Percentiles rank a stretch among this genome's conserved stretches.
phyloP scores from a whole-genome alignment of 2,113 vertebrate species.

The Varanus komodoensis region DNA sequence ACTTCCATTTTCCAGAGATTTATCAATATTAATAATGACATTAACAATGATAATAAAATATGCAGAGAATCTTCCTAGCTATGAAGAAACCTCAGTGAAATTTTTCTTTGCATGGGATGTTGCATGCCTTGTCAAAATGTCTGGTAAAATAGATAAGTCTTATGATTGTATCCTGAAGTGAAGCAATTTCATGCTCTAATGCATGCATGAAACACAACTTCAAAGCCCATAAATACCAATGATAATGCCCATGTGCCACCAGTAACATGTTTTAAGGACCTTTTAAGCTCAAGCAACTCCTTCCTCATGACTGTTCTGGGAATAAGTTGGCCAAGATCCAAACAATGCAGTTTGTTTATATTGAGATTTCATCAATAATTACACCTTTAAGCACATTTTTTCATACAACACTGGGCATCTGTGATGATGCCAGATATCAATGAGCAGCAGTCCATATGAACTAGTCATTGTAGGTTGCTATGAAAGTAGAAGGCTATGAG shows the following conservation, averaged over 20 bases:
- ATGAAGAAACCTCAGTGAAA: background rate
- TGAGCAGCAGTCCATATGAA: background rate
- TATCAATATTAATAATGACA: conserved; percentile 9
- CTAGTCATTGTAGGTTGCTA: background rate
- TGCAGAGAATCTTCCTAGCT: background rate
- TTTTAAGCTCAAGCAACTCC: background rate
- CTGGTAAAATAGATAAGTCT: conserved; percentile 23
- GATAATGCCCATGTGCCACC: conserved; percentile 6
- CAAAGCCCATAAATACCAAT: conserved; percentile 13
- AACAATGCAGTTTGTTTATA: background rate
- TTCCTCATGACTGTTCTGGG: background rate
- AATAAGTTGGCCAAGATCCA: background rate
- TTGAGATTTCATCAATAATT: conserved; percentile 2
- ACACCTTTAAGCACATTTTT: background rate
- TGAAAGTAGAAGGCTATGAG: background rate
- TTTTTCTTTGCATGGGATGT: conserved; percentile 24
- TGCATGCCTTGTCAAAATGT: conserved; percentile 12
- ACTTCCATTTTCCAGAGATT: background rate
- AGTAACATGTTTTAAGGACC: conserved; percentile 6
- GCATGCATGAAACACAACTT: conserved; percentile 16
- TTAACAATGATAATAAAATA: conserved; percentile 7
- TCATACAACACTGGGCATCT: background rate
- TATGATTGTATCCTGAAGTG: conserved; percentile 17
- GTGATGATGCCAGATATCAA: background rate
- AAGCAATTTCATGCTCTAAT: conserved; percentile 35